Conservation (phyloP, 2,797 vertebrate species). For the Malurus leucopterus region DNA sequence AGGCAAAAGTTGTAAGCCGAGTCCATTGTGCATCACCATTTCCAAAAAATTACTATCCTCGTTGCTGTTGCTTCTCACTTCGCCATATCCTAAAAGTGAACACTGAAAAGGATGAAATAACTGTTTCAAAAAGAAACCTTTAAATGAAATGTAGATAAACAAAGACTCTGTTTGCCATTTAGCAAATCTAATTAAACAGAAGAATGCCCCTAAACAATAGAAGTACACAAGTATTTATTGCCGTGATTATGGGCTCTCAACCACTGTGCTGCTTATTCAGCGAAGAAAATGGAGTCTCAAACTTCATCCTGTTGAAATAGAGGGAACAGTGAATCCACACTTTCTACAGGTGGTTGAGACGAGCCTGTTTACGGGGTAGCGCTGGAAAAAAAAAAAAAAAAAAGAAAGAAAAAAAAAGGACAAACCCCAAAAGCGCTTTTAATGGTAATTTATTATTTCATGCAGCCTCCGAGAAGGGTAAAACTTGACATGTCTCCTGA, state of each 20-base stretch:
- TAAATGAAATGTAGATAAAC: not conserved
- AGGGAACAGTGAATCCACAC: not conserved
- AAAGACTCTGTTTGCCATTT: not conserved
- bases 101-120: not conserved
- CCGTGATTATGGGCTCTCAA: not conserved
- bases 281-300: not conserved
- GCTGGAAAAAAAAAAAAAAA: too few species aligned
- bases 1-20: fast-evolving
- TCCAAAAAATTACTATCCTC: not conserved
- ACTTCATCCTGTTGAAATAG: not conserved
- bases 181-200: not conserved
- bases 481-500: too few species aligned
- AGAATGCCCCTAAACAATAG: not conserved
- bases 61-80: not conserved
- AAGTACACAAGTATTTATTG: not conserved
- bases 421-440: not conserved
- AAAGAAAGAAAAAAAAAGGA: fast-evolving
- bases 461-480: not conserved
- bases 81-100: not conserved
- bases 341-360: not conserved
- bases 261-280: not conserved
- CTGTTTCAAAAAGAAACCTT: not conserved
- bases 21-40: not conserved
- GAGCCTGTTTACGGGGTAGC: not conserved
- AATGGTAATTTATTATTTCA: not conserved